A percentile compares a stretch with the other conserved stretches of the same genome.
Evolutionary conservation across 2,888 invertebrate species (phyloP).

Genomic region (Dasysyrphus tricinctus): DNA sequence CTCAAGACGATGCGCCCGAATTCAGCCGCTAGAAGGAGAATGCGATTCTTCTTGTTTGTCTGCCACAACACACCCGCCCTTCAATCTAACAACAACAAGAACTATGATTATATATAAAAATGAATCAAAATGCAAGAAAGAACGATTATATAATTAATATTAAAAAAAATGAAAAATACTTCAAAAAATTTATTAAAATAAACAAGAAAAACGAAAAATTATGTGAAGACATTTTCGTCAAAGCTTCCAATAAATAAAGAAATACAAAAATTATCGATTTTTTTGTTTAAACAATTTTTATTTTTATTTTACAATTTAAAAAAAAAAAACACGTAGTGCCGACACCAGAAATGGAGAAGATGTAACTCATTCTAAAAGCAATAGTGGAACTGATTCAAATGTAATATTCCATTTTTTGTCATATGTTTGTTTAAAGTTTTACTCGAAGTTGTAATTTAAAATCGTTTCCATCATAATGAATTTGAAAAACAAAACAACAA

Average conservation of each 20-base stretch:
- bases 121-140: conserved; percentile 64
- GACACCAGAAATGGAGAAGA: conserved; percentile 43
- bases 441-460: conserved; percentile 52
- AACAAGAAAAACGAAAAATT: conserved; percentile 57
- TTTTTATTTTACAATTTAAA: conserved; percentile 32
- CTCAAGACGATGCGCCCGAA: conserved; percentile 83
- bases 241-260: conserved; percentile 73
- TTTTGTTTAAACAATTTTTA: conserved; percentile 43
- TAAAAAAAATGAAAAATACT: conserved; percentile 15
- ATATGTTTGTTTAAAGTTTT: conserved; percentile 49
- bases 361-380: conserved; percentile 58
- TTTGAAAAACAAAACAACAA: background rate
- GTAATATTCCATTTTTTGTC: conserved; percentile 39
- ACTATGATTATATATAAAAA: conserved; percentile 63
- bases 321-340: conserved; percentile 61
- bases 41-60: conserved; percentile 80
- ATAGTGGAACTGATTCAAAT: conserved; percentile 57
- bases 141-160: conserved; percentile 69
- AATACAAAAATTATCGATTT: conserved; percentile 68
- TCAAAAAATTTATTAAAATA: conserved; percentile 53
- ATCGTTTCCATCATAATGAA: conserved; percentile 44
- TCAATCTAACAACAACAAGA: conserved; percentile 78
- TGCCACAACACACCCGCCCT: conserved; percentile 83
- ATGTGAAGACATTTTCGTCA: conserved; percentile 66
- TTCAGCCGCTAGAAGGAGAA: conserved; percentile 82